Base-by-base conservation (phyloP, 2,888 invertebrate species). In the Pachydiplax longipennis region DNA sequence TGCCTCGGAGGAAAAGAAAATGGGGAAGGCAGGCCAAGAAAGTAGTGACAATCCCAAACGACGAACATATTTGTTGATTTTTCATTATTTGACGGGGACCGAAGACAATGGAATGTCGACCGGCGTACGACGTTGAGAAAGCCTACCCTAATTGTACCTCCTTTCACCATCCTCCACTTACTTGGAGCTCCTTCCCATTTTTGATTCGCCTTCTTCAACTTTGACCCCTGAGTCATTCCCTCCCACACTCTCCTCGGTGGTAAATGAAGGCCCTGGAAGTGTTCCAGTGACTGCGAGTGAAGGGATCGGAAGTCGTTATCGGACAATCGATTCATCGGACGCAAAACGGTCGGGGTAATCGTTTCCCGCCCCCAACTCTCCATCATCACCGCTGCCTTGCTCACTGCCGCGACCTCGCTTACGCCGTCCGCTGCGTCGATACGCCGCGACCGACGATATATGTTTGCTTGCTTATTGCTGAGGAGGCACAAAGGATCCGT, bases 231-330 rank as follows among this genome's bases (percentile, higher is more conserved):
- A 65, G 65, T 65, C 65, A 65, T 65, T 65, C 65, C 65, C 22
- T 13, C 73, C 73, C 73, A 3, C 31, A 2, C 12, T 12, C 25
- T 65, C 73, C 73, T 31, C 73, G 25, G 25, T 73, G 22, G 31
- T 10, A 15, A 61, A n/a, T 5, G 61, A 53, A 53, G 15, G 73
- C 73, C 73, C 87, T 87, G 87, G 87, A 87, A 87, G 37, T 58
- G 87, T 87, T 87, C 87, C 87, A 87, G 87, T 87, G 87, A 61
- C 87, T 87, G 87, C 61, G 87, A 58, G 87, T 87, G 87, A 87
- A 61, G 61, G 87, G 83, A 83, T 83, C 58, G 83, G 83, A 10
- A 83, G 87, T 87, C 87, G 87, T 87, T 87, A 87, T 87, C 87
- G 87, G 87, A 87, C 87, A 61, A 87, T 87, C 87, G 87, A 87